Evolutionary conservation across 2,888 invertebrate genomes (phyloP), one percentile per base, ranked within the genome.

Genomic region (Melieria picta): DNA sequence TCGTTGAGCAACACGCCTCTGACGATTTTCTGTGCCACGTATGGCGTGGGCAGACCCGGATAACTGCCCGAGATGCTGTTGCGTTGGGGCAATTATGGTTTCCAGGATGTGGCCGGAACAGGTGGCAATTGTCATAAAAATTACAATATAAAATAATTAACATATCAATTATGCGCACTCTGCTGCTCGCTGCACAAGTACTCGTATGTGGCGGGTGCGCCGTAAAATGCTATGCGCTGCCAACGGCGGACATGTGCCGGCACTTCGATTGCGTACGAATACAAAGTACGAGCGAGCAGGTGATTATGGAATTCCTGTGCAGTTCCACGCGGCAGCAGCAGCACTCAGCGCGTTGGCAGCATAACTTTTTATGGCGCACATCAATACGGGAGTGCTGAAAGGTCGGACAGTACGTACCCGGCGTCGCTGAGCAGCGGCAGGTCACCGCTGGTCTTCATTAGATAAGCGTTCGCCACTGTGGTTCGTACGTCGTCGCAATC

Each of bases 381-480:
- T 11, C 10, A 61, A 45, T 43, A 30, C 30, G 30, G 30, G 30
- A 30, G 30, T 30, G 30, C 30, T 30, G 30, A 30, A 30, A 30
- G 30, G 30, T 30, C 30, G 30, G 30, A 3, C 30, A 45, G 5
- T 7, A 56, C 79, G 78, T 76, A 85, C 85, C 86, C 85, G 9
- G 85, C 83, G 79, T 83, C 82, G 72, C 84, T 84, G 4, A 86
- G 78, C 70, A 83, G 76, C 56, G 85, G 85, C 73, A 86, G 80
- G 75, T 86, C 81, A 43, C 86, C 85, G 56, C 86, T 84, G 30
- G 87, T 87, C 69, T 81, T 79, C 80, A 88, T 86, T 77, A 88
- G 84, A 75, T 87, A 88, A 11, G 88, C 87, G 80, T 87, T 87
- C 65, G 87, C 83, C 11, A 82, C 80, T 4, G 86, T 86, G 71